Evolutionary conservation across 2,113 vertebrate genomes (phyloP).

Genomic region (Tympanuchus pallidicinctus): DNA sequence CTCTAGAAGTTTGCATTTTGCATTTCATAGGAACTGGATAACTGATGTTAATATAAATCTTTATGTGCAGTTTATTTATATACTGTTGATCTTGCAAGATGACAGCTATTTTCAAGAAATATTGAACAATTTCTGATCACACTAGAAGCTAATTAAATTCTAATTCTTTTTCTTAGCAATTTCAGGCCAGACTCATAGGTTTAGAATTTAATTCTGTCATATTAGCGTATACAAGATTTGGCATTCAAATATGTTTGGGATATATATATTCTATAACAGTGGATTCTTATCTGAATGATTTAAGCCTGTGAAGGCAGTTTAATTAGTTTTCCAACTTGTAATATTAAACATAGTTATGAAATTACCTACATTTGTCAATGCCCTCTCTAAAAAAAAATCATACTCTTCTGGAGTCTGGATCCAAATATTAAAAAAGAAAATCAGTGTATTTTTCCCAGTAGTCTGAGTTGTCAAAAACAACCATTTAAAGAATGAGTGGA

Average conservation of each 20-base stretch:
- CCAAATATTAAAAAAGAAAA: neutral
- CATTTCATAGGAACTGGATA: neutral
- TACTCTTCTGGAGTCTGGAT: neutral
- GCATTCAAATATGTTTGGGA: neutral
- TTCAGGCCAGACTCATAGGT: neutral
- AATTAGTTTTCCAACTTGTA: neutral
- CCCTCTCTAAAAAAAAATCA: neutral
- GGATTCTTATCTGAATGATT: neutral
- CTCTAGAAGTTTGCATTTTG: neutral
- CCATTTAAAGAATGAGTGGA: rapidly evolving
- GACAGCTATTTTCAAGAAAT: neutral
- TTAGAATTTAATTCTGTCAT: neutral
- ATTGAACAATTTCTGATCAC: neutral
- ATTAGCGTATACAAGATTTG: neutral
- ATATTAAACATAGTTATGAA: neutral
- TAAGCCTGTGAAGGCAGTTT: neutral
- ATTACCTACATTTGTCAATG: neutral
- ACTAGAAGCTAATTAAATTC: neutral
- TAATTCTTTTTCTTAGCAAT: neutral
- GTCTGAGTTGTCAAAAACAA: neutral
- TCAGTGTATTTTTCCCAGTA: neutral
- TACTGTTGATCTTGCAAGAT: neutral
- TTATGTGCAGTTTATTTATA: neutral
- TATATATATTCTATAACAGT: neutral
- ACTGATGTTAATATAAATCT: neutral